These are phyloP conservation scores for western clawed frog (Xenopus tropicalis) DNA, from an alignment of 2,113 vertebrate genomes.

Conservation along the genomic window UCB_Xtro_10.0 CM004443.2:161826001-161826500, in stretches of 20 bases:
- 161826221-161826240: constrained; percentile 56
- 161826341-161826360: constrained; percentile 54
- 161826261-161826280: constrained; percentile 54
- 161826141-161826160: constrained; percentile 64
- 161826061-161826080: constrained; percentile 52
- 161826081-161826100: constrained; percentile 60
- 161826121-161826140: constrained; percentile 56
- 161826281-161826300: constrained; percentile 51
- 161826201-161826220: constrained; percentile 49
- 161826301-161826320: constrained; percentile 58
- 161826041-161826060: constrained; percentile 61
- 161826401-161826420: constrained; percentile 68
- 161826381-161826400: constrained; percentile 63
- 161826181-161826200: constrained; percentile 62
- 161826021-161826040: constrained; percentile 57
- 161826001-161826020: constrained; percentile 59
- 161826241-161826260: constrained; percentile 55
- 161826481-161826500: constrained; percentile 76
- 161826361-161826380: constrained; percentile 57
- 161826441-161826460: constrained; percentile 70
- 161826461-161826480: constrained; percentile 75
- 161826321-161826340: constrained; percentile 51
- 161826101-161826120: constrained; percentile 61
- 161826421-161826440: constrained; percentile 66
- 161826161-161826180: constrained; percentile 54